Base-by-base conservation (phyloP, 2,113 vertebrate genomes). In the Sisor rabdophorus region DNA sequence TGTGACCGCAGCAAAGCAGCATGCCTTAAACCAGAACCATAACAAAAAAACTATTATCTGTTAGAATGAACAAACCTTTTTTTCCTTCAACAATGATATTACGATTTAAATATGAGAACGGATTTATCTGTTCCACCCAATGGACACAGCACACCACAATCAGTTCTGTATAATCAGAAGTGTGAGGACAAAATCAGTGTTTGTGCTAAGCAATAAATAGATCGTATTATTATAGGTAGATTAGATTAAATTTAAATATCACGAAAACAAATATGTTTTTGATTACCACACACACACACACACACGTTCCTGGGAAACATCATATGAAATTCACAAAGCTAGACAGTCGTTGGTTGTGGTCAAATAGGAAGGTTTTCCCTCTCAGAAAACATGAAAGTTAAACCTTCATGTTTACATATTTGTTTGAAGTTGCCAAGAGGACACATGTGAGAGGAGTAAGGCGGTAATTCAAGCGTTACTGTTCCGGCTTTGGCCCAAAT, bases 391-490 rank as follows among this genome's bases (percentile, higher is more conserved):
- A 81, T 56, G 79, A 63, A 36, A 79, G 44, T 67, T 73, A 81
- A 86, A 84, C 63, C 55, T 60, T 28, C 17, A 36, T 82, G 81
- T 72, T 80, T 74, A 80, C 47, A 52, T 69, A 69, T 69, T 69
- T 69, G 80, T 83, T 65, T 78, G 50, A 71, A 4, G 30, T 54
- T 58, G 36, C 64, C 76, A 67, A 73, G 72, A 83, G 70, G 58
- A 84, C 74, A 84, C 80, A 84, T 84, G 75, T 77, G 74, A 81
- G 61, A 78, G 55, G 76, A 67, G 71, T 17, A 73, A 61, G 55
- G 22, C 52, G 54, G 82, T 85, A 82, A 84, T 87, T 79, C 82
- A 79, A 9, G 50, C 79, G 70, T 75, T 81, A 71, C 80, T 87
- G 84, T 83, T 84, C 73, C 73, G 77, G 82, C 73, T 77, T 81